A percentile compares a stretch with the other conserved stretches of the same genome.
phyloP scores from a whole-genome alignment of 2,888 invertebrate species.

The Taenaris catops region DNA sequence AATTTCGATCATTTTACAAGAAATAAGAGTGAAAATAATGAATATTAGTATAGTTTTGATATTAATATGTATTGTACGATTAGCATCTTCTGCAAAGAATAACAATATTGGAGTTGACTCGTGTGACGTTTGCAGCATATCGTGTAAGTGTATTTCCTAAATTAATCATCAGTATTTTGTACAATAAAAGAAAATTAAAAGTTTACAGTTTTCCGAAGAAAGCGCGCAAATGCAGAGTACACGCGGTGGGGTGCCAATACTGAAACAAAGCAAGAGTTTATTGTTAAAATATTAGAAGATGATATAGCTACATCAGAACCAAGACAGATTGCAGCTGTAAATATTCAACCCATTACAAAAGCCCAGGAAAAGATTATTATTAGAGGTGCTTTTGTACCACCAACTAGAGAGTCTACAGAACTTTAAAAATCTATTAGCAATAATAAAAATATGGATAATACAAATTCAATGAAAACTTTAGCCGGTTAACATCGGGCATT shows the following conservation, averaged over 20 bases:
- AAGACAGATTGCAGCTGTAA: conserved; percentile 49
- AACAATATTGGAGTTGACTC: conserved; percentile 40
- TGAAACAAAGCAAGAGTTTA: conserved; percentile 52
- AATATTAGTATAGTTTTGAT: conserved; percentile 58
- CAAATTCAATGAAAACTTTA: conserved; percentile 18
- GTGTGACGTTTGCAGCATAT: conserved; percentile 40
- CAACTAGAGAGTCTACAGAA: conserved; percentile 25
- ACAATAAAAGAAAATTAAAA: no score
- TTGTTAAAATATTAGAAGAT: conserved; percentile 70
- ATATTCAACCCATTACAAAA: conserved; percentile 45
- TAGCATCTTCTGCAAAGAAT: conserved; percentile 36
- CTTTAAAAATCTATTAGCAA: conserved; percentile 23
- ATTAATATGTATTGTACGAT: conserved; percentile 52
- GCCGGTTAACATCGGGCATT: no score
- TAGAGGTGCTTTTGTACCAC: conserved; percentile 46
- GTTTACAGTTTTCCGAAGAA: conserved; percentile 44
- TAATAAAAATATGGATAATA: conserved; percentile 12
- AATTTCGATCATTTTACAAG: no score
- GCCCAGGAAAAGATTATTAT: conserved; percentile 51
- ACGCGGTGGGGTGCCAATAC: conserved; percentile 57
- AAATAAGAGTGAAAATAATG: no score
- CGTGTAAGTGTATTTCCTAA: conserved; percentile 32
- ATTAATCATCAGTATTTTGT: no score
- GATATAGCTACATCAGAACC: conserved; percentile 39
- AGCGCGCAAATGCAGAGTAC: conserved; percentile 53